These are phyloP conservation scores for Athalia circularis DNA, from an alignment of 2,888 invertebrate genomes.

Conservation along the genomic window DNA sequence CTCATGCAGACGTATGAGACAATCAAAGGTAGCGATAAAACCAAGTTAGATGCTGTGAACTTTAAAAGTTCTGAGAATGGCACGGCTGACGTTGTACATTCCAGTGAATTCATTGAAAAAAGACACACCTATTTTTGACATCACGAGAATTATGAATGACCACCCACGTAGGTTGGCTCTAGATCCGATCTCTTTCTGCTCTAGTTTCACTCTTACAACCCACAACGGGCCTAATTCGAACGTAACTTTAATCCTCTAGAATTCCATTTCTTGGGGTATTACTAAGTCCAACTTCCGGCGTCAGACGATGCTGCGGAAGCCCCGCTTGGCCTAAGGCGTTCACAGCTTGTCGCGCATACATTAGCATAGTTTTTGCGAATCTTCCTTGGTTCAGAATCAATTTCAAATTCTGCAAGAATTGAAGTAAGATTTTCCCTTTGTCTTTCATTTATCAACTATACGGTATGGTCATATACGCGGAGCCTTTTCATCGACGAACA, in stretches of 20 bases:
- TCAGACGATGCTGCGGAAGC: slow-evolving; percentile 33
- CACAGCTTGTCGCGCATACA: not conserved
- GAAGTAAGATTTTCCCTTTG: not conserved
- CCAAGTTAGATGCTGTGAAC: not conserved
- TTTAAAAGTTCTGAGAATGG: not conserved
- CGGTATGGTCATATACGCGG: no score
- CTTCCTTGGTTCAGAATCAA: not conserved
- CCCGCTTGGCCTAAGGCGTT: slow-evolving; percentile 28
- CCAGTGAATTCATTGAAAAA: not conserved
- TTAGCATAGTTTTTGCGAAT: slow-evolving; percentile 35
- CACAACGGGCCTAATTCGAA: slow-evolving; percentile 16
- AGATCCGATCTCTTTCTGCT: slow-evolving; percentile 2
- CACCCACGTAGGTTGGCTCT: not conserved
- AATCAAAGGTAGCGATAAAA: slow-evolving; percentile 3
- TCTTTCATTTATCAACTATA: not conserved
- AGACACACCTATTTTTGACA: not conserved
- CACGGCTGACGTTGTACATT: not conserved
- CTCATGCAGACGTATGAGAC: not conserved
- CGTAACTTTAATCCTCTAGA: slow-evolving; percentile 25
- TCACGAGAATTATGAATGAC: not conserved
- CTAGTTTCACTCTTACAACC: slow-evolving; percentile 14
- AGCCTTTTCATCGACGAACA: not conserved
- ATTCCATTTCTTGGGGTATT: slow-evolving; percentile 27
- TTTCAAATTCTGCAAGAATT: not conserved
- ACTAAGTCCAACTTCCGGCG: slow-evolving; percentile 20